phyloP scores from a whole-genome alignment of 2,113 vertebrate species.

The Misgurnus mizolepis region DNA sequence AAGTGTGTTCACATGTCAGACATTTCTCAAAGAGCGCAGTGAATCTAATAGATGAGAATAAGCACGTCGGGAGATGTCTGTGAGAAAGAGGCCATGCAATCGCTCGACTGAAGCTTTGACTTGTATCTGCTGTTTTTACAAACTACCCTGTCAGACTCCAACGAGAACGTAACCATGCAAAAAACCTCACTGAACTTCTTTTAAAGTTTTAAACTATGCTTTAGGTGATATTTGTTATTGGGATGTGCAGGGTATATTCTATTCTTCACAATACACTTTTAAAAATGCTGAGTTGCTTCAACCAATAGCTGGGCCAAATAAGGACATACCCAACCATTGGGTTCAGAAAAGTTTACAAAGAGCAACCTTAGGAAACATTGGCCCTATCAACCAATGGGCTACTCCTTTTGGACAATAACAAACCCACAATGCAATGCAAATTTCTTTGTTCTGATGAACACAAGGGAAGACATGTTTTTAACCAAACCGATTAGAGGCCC shows the following conservation, averaged over 20 bases:
- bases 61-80: constrained; percentile 39
- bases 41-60: constrained; percentile 23
- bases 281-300: too few species aligned
- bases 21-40: constrained; percentile 20
- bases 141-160: constrained; percentile 8
- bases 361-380: too few species aligned
- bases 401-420: too few species aligned
- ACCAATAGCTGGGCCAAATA: too few species aligned
- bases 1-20: constrained; percentile 20
- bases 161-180: constrained; percentile 9
- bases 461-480: too few species aligned
- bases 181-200: neutral
- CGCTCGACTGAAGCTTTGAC: neutral
- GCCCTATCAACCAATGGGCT: too few species aligned
- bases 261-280: neutral
- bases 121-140: neutral
- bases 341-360: too few species aligned
- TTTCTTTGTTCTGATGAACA: too few species aligned
- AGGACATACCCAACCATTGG: too few species aligned
- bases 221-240: neutral
- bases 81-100: constrained; percentile 23
- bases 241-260: neutral
- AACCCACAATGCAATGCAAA: too few species aligned
- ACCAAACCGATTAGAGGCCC: too few species aligned
- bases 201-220: neutral